Evolutionary conservation across 2,888 invertebrate species (phyloP).

Genomic region (Muschampia plurimacula): DNA sequence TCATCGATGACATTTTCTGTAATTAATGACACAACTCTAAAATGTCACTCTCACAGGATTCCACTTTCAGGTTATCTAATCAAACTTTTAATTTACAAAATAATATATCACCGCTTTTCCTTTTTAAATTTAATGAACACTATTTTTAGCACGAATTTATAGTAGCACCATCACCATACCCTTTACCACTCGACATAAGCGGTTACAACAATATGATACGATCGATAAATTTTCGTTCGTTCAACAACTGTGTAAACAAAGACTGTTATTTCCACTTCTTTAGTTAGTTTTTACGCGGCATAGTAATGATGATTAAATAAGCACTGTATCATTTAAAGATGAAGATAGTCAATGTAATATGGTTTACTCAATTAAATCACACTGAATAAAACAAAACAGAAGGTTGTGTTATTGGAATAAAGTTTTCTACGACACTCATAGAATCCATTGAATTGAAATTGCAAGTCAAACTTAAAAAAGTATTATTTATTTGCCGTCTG

Average conservation of each 20-base stretch:
- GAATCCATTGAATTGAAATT: not conserved
- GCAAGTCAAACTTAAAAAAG: not conserved
- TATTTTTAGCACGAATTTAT: constrained; percentile 22
- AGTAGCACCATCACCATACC: constrained; percentile 10
- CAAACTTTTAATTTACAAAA: constrained; percentile 36
- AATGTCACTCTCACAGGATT: constrained; percentile 46
- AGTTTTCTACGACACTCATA: not conserved
- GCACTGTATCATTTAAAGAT: not conserved
- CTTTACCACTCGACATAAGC: constrained; percentile 29
- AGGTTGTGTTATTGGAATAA: not conserved
- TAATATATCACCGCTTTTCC: constrained; percentile 26
- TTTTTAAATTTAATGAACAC: constrained; percentile 23
- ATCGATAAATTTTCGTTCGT: constrained; percentile 45
- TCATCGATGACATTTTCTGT: constrained; percentile 68
- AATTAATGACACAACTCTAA: constrained; percentile 74
- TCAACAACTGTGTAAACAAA: constrained; percentile 32
- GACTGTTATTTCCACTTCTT: not conserved
- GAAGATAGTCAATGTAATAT: too few relatives aligned
- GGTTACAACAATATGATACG: constrained; percentile 9
- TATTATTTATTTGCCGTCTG: not conserved
- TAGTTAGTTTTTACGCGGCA: constrained; percentile 10
- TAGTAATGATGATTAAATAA: constrained; percentile 13
- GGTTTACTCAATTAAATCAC: not conserved
- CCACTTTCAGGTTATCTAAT: constrained; percentile 17
- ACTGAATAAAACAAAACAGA: too few relatives aligned